Evolutionary conservation across 2,113 vertebrate genomes (phyloP).

Genomic region (Pseudorasbora parva): DNA sequence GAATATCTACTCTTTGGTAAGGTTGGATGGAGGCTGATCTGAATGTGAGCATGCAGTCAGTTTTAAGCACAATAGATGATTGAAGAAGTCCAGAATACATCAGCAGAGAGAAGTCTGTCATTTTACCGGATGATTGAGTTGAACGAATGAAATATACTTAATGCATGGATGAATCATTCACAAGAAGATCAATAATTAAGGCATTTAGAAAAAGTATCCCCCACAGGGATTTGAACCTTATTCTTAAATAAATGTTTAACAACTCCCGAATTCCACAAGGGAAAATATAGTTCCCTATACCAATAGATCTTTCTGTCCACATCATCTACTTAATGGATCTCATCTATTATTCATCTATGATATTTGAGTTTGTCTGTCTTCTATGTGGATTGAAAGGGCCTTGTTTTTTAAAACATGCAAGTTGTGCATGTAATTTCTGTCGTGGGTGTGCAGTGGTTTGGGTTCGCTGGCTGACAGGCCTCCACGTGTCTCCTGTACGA

Average conservation of each 20-base stretch:
- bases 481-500: slow-evolving; percentile 42
- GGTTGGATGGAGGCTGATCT: too few species aligned
- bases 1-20: too few species aligned
- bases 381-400: not conserved
- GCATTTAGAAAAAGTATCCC: too few species aligned
- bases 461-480: slow-evolving; percentile 28
- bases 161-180: too few species aligned
- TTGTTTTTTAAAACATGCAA: slow-evolving; percentile 14
- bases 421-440: slow-evolving; percentile 14
- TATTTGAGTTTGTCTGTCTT: not conserved
- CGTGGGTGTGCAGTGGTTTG: slow-evolving; percentile 1
- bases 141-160: too few species aligned
- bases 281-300: not conserved
- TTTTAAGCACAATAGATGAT: too few species aligned
- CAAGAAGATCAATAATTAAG: too few species aligned
- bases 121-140: too few species aligned
- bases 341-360: not conserved
- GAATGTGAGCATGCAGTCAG: too few species aligned
- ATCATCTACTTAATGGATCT: not conserved
- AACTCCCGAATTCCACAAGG: not conserved
- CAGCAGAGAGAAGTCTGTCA: too few species aligned
- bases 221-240: not conserved
- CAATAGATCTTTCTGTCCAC: not conserved
- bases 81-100: too few species aligned
- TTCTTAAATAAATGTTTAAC: not conserved